Conservation (phyloP, 2,797 vertebrate genomes). For the Pteronotus mesoamericanus region DNA sequence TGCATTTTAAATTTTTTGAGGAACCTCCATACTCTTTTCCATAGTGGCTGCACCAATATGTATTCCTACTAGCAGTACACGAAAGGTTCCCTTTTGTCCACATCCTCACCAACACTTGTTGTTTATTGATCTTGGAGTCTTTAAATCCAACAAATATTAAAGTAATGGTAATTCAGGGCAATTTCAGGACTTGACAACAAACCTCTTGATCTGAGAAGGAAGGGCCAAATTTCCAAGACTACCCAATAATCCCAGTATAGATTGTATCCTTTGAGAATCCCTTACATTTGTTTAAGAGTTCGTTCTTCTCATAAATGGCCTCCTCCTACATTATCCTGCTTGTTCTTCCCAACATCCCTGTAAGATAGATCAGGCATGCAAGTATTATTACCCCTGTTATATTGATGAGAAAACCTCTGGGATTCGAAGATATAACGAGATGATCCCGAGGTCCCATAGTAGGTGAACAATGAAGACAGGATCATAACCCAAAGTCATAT, state of each 20-base stretch:
- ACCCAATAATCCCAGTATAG: neutral
- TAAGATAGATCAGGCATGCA: neutral
- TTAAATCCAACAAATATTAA: neutral
- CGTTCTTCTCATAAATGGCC: slow-evolving; percentile 15
- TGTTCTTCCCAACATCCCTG: neutral
- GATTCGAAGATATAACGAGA: slow-evolving; percentile 35
- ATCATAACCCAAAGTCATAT: neutral
- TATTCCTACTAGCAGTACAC: neutral
- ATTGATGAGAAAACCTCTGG: slow-evolving; percentile 5
- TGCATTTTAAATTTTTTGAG: neutral
- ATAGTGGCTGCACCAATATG: neutral
- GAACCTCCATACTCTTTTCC: neutral
- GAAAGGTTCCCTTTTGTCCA: neutral
- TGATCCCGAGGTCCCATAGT: slow-evolving; percentile 9
- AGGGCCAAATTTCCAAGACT: neutral
- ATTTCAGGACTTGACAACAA: neutral
- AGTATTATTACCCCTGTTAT: neutral
- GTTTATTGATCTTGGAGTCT: neutral
- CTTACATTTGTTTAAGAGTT: slow-evolving; percentile 17
- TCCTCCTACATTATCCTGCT: neutral
- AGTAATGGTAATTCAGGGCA: neutral
- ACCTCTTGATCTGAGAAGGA: slow-evolving; percentile 32
- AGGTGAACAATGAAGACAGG: slow-evolving; percentile 28
- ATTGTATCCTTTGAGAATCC: neutral
- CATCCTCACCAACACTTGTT: neutral